Evolutionary conservation across 2,888 invertebrate genomes (phyloP), one percentile per base, ranked within the genome.

Genomic region (Drosophila mimetica): DNA sequence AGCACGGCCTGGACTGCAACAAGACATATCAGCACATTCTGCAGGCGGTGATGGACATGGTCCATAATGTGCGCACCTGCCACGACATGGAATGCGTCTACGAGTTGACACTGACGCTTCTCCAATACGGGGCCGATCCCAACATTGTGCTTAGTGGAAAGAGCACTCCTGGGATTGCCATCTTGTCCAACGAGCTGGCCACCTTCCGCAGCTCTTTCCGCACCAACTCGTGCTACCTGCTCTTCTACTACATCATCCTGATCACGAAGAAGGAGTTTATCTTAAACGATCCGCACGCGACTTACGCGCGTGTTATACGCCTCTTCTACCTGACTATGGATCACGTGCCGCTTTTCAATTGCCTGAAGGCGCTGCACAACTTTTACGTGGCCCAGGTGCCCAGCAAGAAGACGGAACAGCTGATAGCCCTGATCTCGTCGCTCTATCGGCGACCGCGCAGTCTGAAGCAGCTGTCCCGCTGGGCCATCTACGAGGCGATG

Each of bases 51-150:
- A 93, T 94, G 92, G 94, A 94, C 83, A 94, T 96, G 93, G 94
- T 95, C 47, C 94, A 94, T 85, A 94, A 94, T 87, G 95, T 95
- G 32, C 92, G 95, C 41, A 93, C 93, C 61, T 94, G 94, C 59
- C 92, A 93, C 52, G 96, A 96, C 88, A 93, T 96, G 84, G 93
- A 93, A 74, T 94, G 94, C 89, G 94, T 96, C 57, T 94, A 95
- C 88, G 94, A 94, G 84, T 93, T 96, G 80, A 94, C 95, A 4
- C 91, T 94, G 70, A 95, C 95, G 1, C 92, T 96, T 16, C 93
- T 96, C 47, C 95, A 95, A 89, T 95, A 95, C 88, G 95, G 96
- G 53, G 96, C 95, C 41, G 94, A 96, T 92, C 95, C 95, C 14
- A 94, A 95, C 86, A 92, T 95, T 60, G 93, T 93, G 77, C 92